phyloP scores from a whole-genome alignment of 2,797 vertebrate species.

The Tragopan temminckii region DNA sequence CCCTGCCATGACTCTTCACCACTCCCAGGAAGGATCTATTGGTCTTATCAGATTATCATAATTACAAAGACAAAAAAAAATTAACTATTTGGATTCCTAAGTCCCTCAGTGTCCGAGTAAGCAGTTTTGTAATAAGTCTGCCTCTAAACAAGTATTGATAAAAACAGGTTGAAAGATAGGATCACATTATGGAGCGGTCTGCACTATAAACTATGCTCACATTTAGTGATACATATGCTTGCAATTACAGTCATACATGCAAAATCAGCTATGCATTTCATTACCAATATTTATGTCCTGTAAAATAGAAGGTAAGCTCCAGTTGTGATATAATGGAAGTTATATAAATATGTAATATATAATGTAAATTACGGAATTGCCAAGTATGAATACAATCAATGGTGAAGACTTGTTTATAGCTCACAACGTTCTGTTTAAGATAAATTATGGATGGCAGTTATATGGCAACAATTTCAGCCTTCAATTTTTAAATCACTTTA shows the following conservation, averaged over 20 bases:
- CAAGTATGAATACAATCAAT: neutral
- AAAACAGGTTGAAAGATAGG: neutral
- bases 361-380: neutral
- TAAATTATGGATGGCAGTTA: neutral
- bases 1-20: neutral
- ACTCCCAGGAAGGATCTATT: neutral
- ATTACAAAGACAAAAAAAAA: neutral
- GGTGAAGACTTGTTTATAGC: neutral
- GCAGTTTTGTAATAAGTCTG: neutral
- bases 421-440: neutral
- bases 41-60: neutral
- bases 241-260: neutral
- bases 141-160: neutral
- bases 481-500: conserved; percentile 8
- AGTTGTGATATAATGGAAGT: neutral
- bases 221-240: neutral
- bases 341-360: neutral
- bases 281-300: neutral
- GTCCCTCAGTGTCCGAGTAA: neutral
- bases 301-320: neutral
- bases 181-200: neutral
- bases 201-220: neutral
- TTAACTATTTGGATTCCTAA: neutral
- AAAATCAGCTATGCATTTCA: neutral
- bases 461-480: neutral